A percentile compares a stretch with the other conserved stretches of the same genome.
Conservation (phyloP, 2,113 vertebrate species). For the Zonotrichia leucophrys region DNA sequence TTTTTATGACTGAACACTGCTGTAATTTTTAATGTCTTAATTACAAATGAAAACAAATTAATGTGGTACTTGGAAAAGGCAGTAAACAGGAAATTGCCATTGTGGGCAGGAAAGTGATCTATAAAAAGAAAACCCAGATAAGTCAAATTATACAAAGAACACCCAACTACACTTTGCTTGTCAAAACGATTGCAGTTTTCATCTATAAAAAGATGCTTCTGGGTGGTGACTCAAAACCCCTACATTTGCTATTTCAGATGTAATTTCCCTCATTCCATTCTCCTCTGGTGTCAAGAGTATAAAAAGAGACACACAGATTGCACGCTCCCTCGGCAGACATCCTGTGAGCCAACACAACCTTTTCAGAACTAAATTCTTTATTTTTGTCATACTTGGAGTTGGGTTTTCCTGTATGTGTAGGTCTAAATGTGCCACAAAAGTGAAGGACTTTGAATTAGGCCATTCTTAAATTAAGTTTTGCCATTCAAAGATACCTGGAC, state of each 20-base stretch:
- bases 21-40: constrained; percentile 42
- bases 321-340: not conserved
- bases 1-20: not conserved
- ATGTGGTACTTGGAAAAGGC: not conserved
- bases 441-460: not conserved
- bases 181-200: constrained; percentile 55
- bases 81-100: constrained; percentile 22
- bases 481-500: not conserved
- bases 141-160: constrained; percentile 39
- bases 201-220: constrained; percentile 57
- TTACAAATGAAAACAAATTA: constrained; percentile 22
- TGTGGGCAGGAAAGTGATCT: constrained; percentile 15
- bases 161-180: constrained; percentile 37
- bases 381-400: not conserved
- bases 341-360: constrained; percentile 25
- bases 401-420: not conserved
- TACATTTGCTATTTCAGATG: constrained; percentile 58
- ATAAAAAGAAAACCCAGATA: constrained; percentile 58
- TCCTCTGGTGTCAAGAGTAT: constrained; percentile 43
- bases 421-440: not conserved
- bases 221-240: constrained; percentile 62
- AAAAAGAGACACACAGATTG: constrained; percentile 43
- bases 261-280: constrained; percentile 52
- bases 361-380: not conserved
- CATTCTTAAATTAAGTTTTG: not conserved